Evolutionary conservation across 2,797 vertebrate species (phyloP), one percentile per base, ranked within the genome.

Genomic region (Micromesistius poutassou): DNA sequence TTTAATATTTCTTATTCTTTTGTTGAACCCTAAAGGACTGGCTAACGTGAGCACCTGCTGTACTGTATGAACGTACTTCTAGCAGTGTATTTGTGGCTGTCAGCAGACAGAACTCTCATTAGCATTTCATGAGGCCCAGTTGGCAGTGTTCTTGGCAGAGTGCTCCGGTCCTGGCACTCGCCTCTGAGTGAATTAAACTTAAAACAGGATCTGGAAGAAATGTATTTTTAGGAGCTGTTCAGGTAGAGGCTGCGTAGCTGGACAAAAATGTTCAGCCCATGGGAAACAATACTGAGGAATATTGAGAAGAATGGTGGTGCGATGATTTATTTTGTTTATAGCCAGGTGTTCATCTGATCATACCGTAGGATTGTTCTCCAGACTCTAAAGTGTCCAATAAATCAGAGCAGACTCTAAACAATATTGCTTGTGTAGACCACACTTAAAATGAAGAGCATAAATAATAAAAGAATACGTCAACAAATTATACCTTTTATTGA

Each of bases 81-180:
- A 55, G 79, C 83, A 76, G 72, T 5, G 19, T 84, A 77, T 78
- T 85, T 85, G 83, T 88, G 77, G 89, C 88, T 91, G 88, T 91
- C 87, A 88, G 87, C 87, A 85, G 85, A 87, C 82, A 66, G 85
- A 80, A 9, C 73, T 87, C 88, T 90, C 88, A 91, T 93, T 91
- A 88, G 68, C 80, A 82, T 91, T 91, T 90, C 82, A 92, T 89
- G 83, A 88, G 79, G 77, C 84, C 73, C 81, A 80, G 79, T 90
- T 88, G 85, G 87, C 82, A 78, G 70, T 71, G 71, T 82, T 82
- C 79, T 71, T 71, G 68, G 68, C 68, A 71, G 79, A 89, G 89
- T 79, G 82, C 88, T 83, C 76, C 62, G 36, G 4, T 72, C 76
- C 83, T 77, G 77, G 36, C 86, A 88, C 80, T 86, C 79, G 81